These are phyloP conservation scores for Mamestra brassicae DNA, from an alignment of 2,888 invertebrate genomes.

Conservation along the genomic window DNA sequence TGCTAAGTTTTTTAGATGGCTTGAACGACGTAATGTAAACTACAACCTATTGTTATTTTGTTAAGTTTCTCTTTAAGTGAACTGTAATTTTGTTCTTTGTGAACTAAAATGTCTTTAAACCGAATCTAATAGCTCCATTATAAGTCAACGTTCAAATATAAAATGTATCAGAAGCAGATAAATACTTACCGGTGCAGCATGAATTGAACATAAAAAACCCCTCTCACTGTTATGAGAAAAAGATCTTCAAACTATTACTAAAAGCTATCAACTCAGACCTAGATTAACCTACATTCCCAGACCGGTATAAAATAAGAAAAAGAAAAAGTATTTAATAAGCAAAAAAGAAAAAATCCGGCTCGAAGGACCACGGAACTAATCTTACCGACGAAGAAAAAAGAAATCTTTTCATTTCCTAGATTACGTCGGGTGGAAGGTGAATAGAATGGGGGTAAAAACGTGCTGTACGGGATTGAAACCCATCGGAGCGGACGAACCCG, in stretches of 20 bases:
- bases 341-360: constrained; percentile 45
- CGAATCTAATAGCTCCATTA: not conserved
- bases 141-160: not conserved
- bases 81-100: too few relatives aligned
- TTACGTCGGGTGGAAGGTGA: constrained; percentile 76
- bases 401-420: constrained; percentile 86
- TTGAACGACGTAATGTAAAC: too few relatives aligned
- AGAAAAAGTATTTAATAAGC: constrained; percentile 54
- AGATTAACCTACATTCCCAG: constrained; percentile 53
- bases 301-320: constrained; percentile 13
- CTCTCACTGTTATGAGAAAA: constrained; percentile 26
- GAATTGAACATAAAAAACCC: not conserved
- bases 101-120: too few relatives aligned
- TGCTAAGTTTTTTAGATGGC: too few relatives aligned
- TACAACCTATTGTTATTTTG: too few relatives aligned
- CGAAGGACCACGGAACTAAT: constrained; percentile 70
- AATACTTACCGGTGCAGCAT: not conserved
- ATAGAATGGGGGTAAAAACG: constrained; percentile 79
- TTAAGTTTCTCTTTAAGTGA: too few relatives aligned
- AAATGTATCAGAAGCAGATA: not conserved
- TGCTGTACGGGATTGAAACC: constrained; percentile 80
- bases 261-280: constrained; percentile 33
- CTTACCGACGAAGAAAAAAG: constrained; percentile 75
- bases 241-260: constrained; percentile 28
- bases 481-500: constrained; percentile 82